phyloP scores from a whole-genome alignment of 2,797 vertebrate species.

The Tokudaia tokunoshimensis region DNA sequence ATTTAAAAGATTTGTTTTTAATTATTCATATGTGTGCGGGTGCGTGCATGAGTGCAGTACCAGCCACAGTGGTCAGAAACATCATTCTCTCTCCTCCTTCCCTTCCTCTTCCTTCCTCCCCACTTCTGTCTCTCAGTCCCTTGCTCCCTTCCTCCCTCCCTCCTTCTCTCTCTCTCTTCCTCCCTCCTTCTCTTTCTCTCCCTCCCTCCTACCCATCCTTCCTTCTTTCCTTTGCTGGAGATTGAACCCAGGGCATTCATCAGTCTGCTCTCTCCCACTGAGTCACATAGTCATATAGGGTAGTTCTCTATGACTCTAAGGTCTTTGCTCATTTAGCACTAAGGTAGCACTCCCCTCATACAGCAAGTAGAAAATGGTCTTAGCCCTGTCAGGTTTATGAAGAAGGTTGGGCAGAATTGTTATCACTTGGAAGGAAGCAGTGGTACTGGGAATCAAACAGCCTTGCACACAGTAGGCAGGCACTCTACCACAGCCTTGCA shows the following conservation, averaged over 20 bases:
- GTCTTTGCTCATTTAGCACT: background rate
- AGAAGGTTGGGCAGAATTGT: background rate
- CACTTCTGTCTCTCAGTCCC: rapidly evolving
- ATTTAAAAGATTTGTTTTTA: background rate
- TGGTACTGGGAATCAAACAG: background rate
- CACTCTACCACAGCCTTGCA: background rate
- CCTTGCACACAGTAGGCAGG: background rate
- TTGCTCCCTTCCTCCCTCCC: too few species aligned
- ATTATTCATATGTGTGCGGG: background rate
- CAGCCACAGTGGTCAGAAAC: background rate
- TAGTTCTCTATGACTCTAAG: too few species aligned
- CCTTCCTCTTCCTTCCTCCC: background rate
- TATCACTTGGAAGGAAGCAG: background rate
- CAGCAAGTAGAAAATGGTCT: background rate
- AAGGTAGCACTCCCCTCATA: background rate
- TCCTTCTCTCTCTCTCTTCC: background rate
- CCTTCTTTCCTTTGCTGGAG: background rate
- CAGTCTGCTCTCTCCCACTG: background rate
- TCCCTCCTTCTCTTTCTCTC: background rate
- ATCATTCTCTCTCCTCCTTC: background rate
- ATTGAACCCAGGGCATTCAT: background rate
- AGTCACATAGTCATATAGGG: background rate
- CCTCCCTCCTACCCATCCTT: rapidly evolving
- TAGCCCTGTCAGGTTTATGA: background rate
- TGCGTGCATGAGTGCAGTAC: background rate